These are phyloP conservation scores for Ciconia boyciana DNA, from an alignment of 2,113 vertebrate genomes.

Conservation along the genomic window DNA sequence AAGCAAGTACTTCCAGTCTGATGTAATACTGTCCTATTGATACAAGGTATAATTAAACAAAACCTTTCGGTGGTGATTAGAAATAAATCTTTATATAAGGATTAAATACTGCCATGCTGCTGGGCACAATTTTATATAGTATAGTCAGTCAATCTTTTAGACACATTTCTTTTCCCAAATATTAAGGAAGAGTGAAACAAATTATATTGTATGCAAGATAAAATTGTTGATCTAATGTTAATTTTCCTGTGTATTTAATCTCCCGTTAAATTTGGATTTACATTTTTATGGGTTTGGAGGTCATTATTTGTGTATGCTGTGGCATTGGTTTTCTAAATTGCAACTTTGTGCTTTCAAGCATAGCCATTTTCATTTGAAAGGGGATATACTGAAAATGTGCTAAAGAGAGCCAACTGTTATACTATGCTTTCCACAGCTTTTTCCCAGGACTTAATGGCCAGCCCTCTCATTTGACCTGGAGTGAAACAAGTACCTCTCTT, in stretches of 20 bases:
- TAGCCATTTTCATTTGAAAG: constrained; percentile 65
- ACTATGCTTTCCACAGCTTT: constrained; percentile 15
- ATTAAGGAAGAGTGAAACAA: not conserved
- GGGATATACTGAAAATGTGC: not conserved
- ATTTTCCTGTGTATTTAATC: constrained; percentile 57
- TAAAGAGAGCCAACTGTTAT: not conserved
- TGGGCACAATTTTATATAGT: not conserved
- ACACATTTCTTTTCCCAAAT: not conserved
- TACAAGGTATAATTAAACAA: not conserved
- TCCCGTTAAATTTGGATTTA: constrained; percentile 66
- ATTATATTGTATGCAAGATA: not conserved
- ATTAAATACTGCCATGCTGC: not conserved
- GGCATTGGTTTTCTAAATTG: constrained; percentile 52
- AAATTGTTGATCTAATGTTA: constrained; percentile 56
- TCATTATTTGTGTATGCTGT: constrained; percentile 43
- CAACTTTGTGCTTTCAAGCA: constrained; percentile 63
- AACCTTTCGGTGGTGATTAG: not conserved
- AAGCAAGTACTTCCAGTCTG: not conserved
- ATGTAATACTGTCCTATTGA: not conserved
- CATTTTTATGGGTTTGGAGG: constrained; percentile 67
- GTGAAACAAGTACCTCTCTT: not conserved
- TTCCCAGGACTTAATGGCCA: constrained; percentile 1
- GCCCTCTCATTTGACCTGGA: not conserved
- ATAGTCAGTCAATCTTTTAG: not conserved
- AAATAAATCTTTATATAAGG: not conserved